Conservation (phyloP, 2,797 vertebrate species). For the Potorous gilbertii region DNA sequence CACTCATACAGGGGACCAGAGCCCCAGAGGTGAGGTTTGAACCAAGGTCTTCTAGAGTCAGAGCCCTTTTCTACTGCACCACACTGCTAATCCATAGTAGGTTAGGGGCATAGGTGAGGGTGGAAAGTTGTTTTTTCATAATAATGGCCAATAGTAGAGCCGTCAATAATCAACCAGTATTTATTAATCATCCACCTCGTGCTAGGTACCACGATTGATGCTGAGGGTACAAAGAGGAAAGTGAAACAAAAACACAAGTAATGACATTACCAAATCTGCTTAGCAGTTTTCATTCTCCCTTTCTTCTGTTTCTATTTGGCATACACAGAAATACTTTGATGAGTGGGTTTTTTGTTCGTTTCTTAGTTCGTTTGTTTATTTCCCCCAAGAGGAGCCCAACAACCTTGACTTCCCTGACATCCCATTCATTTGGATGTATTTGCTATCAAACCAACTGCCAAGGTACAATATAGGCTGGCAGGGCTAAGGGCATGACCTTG, state of each 20-base stretch:
- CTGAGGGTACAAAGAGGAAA: not conserved
- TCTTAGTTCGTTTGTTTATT: no score
- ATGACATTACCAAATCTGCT: not conserved
- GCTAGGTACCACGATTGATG: not conserved
- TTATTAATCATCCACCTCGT: no score
- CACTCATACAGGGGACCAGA: not conserved
- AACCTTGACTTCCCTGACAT: slow-evolving; percentile 15
- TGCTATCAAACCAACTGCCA: slow-evolving; percentile 23
- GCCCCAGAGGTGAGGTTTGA: not conserved
- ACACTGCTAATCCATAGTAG: not conserved
- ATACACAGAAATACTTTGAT: not conserved
- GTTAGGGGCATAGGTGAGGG: not conserved
- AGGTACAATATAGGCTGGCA: slow-evolving; percentile 7
- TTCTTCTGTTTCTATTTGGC: not conserved
- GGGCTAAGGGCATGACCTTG: slow-evolving; percentile 45
- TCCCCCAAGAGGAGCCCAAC: not conserved
- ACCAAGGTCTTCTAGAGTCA: not conserved
- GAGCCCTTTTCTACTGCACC: not conserved
- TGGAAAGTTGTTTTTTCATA: not conserved
- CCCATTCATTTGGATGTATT: slow-evolving; percentile 31
- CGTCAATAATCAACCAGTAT: not conserved
- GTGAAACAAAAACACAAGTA: not conserved
- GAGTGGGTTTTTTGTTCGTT: no score
- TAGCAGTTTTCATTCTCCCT: not conserved
- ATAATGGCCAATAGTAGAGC: not conserved